A percentile compares a stretch with the other conserved stretches of the same genome.
Evolutionary conservation across 1,140 invertebrate genomes (phyloP).

Genomic region (Lysiphlebus fabarum): DNA sequence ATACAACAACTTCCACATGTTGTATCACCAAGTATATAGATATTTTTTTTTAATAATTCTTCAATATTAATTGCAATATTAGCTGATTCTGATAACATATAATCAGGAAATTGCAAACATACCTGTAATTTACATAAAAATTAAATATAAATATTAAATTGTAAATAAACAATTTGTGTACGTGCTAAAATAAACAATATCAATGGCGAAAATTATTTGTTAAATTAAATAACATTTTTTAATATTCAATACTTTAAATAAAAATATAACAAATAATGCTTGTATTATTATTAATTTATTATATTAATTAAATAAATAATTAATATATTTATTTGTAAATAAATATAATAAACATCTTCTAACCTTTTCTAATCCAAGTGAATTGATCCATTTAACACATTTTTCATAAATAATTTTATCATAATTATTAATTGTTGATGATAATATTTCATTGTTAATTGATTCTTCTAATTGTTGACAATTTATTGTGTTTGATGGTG

Average conservation of each 20-base stretch:
- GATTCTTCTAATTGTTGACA: not conserved
- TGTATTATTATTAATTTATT: constrained; percentile 1
- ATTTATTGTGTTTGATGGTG: constrained; percentile 3
- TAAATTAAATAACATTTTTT: constrained; percentile 7
- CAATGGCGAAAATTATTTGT: not conserved
- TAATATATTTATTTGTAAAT: constrained; percentile 13
- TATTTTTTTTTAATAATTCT: constrained; percentile 56
- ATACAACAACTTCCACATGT: constrained; percentile 94
- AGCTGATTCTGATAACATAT: constrained; percentile 69
- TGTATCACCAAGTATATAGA: constrained; percentile 89
- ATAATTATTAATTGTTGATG: constrained; percentile 29
- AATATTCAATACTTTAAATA: too few relatives aligned
- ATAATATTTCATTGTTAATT: not conserved
- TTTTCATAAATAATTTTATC: constrained; percentile 54
- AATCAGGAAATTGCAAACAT: constrained; percentile 89
- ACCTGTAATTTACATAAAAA: constrained; percentile 61
- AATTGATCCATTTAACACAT: constrained; percentile 67
- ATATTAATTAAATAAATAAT: constrained; percentile 26
- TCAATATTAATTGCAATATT: constrained; percentile 66
- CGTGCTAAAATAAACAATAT: too few relatives aligned
- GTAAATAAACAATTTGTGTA: too few relatives aligned
- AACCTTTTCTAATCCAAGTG: constrained; percentile 66
- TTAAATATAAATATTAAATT: too few relatives aligned
- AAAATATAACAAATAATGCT: too few relatives aligned
- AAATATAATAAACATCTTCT: constrained; percentile 22